Base-by-base conservation (phyloP, 1,140 invertebrate genomes). In the Calycopis cecrops region DNA sequence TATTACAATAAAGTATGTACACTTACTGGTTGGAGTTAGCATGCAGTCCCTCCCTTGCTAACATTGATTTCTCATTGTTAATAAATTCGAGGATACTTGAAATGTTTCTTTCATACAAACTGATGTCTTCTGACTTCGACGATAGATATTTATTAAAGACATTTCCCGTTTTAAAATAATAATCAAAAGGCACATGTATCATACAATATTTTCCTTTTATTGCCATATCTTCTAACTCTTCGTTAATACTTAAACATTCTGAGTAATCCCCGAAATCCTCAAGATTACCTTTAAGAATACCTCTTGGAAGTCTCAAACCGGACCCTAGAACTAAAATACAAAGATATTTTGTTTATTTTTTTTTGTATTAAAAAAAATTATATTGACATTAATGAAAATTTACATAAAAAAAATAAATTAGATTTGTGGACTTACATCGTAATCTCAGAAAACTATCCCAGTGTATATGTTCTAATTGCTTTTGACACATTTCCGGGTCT, bases 121-220 rank as follows among this genome's bases (percentile, higher is more conserved):
- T n/a, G n/a, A n/a, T 37, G 1, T n/a, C 9, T 10, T 37, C 9
- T 10, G 9, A 1, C 35, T 37, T 4, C 9, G 9, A 37, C 8
- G 35, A 37, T 37, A 10, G 3, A 37, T 37, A 4, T 37, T n/a
- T 10, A 3, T 37, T 9, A 10, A 37, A 37, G n/a, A n/a, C n/a
- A n/a, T n/a, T n/a, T n/a, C 35, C n/a, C 50, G 33, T 21, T n/a
- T 4, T 8, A 33, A 33, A 48, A 47, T 57, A 21, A 35, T 62
- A 52, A 18, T 59, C 51, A 0, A 51, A n/a, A 3, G 58, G 52
- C 8, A 60, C 55, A 2, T 48, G 21, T 35, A 75, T 66, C 21
- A 62, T 35, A 38, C 75, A 77, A 60, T 70, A 76, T 54, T 79
- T 79, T 34, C 76, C 76, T 57, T 72, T 52, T 9, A 79, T 56